Evolutionary conservation across 1,140 invertebrate genomes (phyloP).

Genomic region (Archegozetes longisetosus): DNA sequence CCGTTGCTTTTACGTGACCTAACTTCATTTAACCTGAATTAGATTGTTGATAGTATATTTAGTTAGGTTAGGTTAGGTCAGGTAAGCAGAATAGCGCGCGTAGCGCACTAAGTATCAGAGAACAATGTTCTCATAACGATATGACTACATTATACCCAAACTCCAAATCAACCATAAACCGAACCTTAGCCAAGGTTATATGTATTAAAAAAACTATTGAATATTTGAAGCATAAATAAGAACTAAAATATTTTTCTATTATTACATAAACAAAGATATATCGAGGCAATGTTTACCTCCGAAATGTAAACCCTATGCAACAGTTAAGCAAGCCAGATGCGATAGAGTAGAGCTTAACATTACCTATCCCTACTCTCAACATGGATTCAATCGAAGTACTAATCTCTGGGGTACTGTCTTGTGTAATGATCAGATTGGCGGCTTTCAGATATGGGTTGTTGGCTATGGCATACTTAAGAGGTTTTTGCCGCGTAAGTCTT

Average conservation of each 20-base stretch:
- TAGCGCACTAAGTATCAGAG: no score
- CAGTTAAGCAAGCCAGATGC: not conserved
- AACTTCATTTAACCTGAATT: no score
- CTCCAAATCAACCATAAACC: no score
- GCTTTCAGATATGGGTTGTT: slow-evolving; percentile 10
- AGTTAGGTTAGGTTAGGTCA: no score
- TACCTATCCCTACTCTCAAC: slow-evolving; percentile 5
- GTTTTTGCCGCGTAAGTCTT: slow-evolving; percentile 6
- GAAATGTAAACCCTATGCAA: slow-evolving; percentile 8
- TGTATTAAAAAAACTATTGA: no score
- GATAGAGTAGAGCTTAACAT: not conserved
- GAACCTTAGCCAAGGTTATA: no score
- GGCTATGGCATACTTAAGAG: slow-evolving; percentile 11
- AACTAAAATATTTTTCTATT: not conserved
- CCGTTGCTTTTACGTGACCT: no score
- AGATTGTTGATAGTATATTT: no score
- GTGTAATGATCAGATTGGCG: slow-evolving; percentile 2
- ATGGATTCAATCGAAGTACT: slow-evolving; percentile 5
- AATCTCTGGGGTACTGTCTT: slow-evolving; percentile 7
- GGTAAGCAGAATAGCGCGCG: no score
- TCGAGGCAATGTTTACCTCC: not conserved
- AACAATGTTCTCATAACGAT: no score
- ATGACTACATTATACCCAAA: no score
- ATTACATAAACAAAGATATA: not conserved
- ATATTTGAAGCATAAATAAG: no score